A percentile compares a stretch with the other conserved stretches of the same genome.
phyloP scores from a whole-genome alignment of 2,113 vertebrate species.

The Calidris pugnax region DNA sequence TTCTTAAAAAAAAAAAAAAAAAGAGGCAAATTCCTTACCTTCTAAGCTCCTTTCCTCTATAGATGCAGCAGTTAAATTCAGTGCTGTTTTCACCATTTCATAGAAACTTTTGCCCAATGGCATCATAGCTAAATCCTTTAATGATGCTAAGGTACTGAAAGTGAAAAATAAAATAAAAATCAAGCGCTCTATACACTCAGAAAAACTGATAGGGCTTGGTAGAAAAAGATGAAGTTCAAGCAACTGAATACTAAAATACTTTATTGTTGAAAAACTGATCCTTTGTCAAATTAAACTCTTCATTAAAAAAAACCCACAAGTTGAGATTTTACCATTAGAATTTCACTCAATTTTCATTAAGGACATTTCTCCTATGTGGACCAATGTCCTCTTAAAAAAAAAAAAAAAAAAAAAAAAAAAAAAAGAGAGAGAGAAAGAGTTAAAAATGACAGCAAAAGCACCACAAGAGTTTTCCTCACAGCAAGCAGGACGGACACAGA shows the following conservation, averaged over 20 bases:
- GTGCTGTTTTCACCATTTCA: neutral
- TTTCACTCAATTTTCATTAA: neutral
- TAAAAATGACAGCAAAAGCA: neutral
- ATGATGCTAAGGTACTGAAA: conserved; percentile 55
- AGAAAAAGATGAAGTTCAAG: neutral
- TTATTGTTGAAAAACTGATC: accelerated
- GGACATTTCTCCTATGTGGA: neutral
- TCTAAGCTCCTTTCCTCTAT: neutral
- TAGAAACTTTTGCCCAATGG: conserved; percentile 9
- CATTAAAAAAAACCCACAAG: neutral
- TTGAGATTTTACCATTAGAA: neutral
- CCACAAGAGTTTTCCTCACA: neutral
- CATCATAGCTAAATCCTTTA: conserved; percentile 45
- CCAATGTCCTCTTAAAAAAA: neutral
- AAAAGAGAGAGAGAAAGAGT: neutral
- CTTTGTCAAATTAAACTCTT: neutral
- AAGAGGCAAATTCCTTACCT: neutral
- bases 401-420: neutral
- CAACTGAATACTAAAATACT: neutral
- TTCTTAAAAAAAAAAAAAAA: neutral
- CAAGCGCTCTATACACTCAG: neutral
- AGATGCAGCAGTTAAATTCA: conserved; percentile 41
- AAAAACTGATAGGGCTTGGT: neutral
- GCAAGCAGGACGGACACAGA: neutral
- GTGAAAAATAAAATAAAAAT: neutral